phyloP scores from a whole-genome alignment of 1,140 invertebrate genomes.

The Latrodectus geometricus region DNA sequence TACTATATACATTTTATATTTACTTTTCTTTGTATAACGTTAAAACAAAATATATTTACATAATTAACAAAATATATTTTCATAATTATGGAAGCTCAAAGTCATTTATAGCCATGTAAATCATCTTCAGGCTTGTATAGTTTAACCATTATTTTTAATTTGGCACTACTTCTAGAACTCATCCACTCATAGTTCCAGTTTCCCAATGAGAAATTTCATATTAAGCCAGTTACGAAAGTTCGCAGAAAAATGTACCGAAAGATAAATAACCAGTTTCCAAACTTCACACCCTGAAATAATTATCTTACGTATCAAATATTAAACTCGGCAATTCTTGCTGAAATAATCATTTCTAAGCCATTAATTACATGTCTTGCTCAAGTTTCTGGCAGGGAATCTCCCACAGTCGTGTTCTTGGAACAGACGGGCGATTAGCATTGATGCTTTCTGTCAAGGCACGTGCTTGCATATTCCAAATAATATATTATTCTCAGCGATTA shows the following conservation, averaged over 20 bases:
- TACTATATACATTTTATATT: too few species aligned
- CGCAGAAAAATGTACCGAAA: background rate
- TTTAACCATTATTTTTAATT: too few species aligned
- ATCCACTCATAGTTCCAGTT: too few species aligned
- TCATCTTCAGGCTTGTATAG: too few species aligned
- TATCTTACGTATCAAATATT: background rate
- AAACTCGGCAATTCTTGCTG: slow-evolving; percentile 12
- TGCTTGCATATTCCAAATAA: slow-evolving; percentile 21
- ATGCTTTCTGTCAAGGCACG: background rate
- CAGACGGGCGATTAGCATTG: slow-evolving; percentile 36
- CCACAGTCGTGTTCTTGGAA: background rate
- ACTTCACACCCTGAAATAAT: background rate
- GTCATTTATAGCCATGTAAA: too few species aligned
- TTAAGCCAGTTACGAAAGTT: background rate
- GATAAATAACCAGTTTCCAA: background rate
- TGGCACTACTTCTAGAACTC: too few species aligned
- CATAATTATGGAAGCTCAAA: too few species aligned
- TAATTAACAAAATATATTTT: too few species aligned
- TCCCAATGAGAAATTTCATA: background rate
- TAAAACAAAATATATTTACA: too few species aligned
- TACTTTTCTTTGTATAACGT: too few species aligned
- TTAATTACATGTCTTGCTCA: slow-evolving; percentile 11
- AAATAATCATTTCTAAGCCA: slow-evolving; percentile 23
- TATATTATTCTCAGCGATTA: slow-evolving; percentile 44
- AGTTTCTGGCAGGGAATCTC: slow-evolving; percentile 4